Conservation (phyloP, 2,797 vertebrate genomes). For the Argentina silus region DNA sequence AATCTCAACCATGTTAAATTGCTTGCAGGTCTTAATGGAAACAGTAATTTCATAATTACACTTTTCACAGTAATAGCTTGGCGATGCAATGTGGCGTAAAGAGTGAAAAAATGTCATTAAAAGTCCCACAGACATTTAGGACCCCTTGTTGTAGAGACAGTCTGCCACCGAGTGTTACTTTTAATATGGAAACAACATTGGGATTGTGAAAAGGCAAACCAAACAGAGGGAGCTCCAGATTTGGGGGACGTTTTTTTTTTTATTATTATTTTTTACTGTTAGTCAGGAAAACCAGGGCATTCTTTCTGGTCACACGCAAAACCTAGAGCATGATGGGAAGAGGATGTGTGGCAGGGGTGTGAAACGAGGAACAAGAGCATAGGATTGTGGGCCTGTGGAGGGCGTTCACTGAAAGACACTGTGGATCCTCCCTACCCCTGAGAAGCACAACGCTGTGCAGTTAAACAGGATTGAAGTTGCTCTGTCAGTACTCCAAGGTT, state of each 20-base stretch:
- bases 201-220: conserved; percentile 63
- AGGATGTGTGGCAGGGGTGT: conserved; percentile 57
- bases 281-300: conserved; percentile 68
- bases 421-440: neutral
- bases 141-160: conserved; percentile 71
- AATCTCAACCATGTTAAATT: conserved; percentile 68
- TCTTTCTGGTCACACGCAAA: conserved; percentile 69
- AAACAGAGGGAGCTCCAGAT: conserved; percentile 23
- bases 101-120: conserved; percentile 71
- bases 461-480: neutral
- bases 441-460: neutral
- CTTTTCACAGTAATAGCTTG: conserved; percentile 69
- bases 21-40: conserved; percentile 76
- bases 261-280: conserved; percentile 56
- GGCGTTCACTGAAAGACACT: conserved; percentile 21
- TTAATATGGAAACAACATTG: conserved; percentile 78
- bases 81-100: conserved; percentile 51
- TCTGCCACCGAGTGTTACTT: conserved; percentile 69
- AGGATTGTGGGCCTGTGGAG: conserved; percentile 31
- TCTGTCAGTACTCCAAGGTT: conserved; percentile 13
- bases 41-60: conserved; percentile 75
- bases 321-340: conserved; percentile 62
- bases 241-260: neutral
- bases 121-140: conserved; percentile 75
- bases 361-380: conserved; percentile 47